phyloP scores from a whole-genome alignment of 2,113 vertebrate species.

The Aplodontia rufa region DNA sequence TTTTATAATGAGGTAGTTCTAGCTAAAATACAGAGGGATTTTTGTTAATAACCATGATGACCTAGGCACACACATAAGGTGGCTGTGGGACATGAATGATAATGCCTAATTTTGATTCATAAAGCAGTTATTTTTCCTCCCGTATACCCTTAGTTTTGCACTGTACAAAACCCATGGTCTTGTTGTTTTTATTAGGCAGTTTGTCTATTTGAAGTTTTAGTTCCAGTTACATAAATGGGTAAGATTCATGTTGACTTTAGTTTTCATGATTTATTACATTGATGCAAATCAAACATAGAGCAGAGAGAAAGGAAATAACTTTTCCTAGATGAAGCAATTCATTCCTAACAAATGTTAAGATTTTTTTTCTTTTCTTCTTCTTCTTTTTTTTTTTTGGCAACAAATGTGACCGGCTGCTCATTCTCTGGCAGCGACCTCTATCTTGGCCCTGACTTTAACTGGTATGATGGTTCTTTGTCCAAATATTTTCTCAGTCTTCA shows the following conservation, averaged over 20 bases:
- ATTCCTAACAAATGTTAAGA: constrained; percentile 38
- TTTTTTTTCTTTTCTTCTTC: background rate
- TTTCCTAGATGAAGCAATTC: constrained; percentile 43
- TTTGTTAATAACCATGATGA: background rate
- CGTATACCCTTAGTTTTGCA: background rate
- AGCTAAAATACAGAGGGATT: background rate
- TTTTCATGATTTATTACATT: constrained; percentile 47
- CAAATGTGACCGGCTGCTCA: constrained; percentile 1
- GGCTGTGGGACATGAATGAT: background rate
- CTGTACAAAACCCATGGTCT: background rate
- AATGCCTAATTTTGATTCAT: constrained; percentile 29
- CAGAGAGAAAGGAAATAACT: constrained; percentile 23
- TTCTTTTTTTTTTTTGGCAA: background rate
- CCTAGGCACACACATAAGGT: background rate
- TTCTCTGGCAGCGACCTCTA: constrained; percentile 55
- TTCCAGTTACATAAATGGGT: constrained; percentile 11
- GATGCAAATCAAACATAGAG: constrained; percentile 18
- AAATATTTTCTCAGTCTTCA: constrained; percentile 76
- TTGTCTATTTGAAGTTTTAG: constrained; percentile 41
- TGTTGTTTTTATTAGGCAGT: constrained; percentile 46
- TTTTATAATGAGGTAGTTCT: background rate
- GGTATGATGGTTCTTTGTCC: constrained; percentile 56
- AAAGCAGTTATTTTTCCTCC: background rate
- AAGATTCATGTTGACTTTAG: constrained; percentile 35
- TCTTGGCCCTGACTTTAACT: constrained; percentile 59